Evolutionary conservation across 1,140 invertebrate genomes (phyloP).

Genomic region (Lordiphosa stackelbergi): DNA sequence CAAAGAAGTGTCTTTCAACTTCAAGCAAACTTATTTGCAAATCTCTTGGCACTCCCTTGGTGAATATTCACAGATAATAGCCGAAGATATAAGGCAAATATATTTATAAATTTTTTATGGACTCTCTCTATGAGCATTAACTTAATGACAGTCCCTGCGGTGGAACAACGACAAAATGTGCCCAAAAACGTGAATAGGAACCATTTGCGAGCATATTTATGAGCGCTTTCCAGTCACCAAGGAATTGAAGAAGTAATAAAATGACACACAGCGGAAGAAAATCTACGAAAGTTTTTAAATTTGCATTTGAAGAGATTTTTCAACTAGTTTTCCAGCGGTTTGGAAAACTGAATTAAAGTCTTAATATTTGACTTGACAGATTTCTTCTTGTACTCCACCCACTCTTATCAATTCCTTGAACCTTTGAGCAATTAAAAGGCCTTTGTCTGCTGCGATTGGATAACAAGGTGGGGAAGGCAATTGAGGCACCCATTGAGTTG

Average conservation of each 20-base stretch:
- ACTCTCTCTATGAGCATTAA: constrained; percentile 26
- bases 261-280: constrained; percentile 1
- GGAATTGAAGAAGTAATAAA: constrained; percentile 26
- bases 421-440: constrained; percentile 40
- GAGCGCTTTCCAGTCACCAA: constrained; percentile 2
- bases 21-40: constrained; percentile 6
- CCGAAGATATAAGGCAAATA: constrained; percentile 11
- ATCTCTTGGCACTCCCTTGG: constrained; percentile 11
- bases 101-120: constrained; percentile 15
- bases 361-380: too few species aligned
- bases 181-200: constrained; percentile 6
- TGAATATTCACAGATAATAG: constrained; percentile 11
- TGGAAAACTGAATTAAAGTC: not conserved
- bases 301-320: constrained; percentile 5
- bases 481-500: constrained; percentile 32
- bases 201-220: constrained; percentile 34
- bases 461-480: constrained; percentile 8
- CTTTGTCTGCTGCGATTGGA: constrained; percentile 38
- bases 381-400: not conserved
- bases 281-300: constrained; percentile 3
- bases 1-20: not conserved
- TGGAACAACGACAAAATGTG: constrained; percentile 13
- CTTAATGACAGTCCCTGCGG: constrained; percentile 32
- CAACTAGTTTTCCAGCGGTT: too few species aligned
- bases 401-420: constrained; percentile 22